Evolutionary conservation across 2,113 vertebrate genomes (phyloP), one percentile per base, ranked within the genome.

Genomic region (Brachionichthys hirsutus): DNA sequence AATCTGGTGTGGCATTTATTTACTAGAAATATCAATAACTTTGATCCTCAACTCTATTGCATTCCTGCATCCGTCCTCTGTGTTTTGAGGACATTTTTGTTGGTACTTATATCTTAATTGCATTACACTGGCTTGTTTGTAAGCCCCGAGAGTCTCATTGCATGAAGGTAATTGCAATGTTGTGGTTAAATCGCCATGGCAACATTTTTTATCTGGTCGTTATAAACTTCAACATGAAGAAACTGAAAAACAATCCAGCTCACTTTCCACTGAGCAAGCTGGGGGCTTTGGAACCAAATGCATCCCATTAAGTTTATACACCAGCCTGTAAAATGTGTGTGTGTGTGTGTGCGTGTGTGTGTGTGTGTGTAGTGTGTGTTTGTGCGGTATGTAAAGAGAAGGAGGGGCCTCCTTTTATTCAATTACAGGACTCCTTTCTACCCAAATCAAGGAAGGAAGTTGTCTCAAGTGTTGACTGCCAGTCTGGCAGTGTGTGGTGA

Each of bases 251-350:
- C 85, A 88, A 85, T 77, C 68, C 68, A 52, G 60, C 71, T 83
- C 62, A 80, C 75, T 87, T 85, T 86, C 86, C 86, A 83, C 80
- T 82, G 70, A 83, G 79, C 54, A 61, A 70, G 78, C 74, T 80
- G 81, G 77, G 78, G 81, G 75, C 81, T 84, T 82, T 87, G 76
- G 81, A 85, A 78, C 80, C 81, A 84, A 89, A 85, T 73, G 73
- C 58, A 42, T 77, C 86, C 78, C 76, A 88, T 89, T 87, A 88
- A 87, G 38, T 87, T 88, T 88, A 86, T 84, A 81, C 73, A 80
- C 76, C 70, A 75, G 81, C 82, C 73, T 73, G 71, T 88, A 86
- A 88, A 89, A 83, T 18, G 45, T 60, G 56, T 72, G 67, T 55
- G 62, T 67, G 61, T 55, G 51, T 67, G 54, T 69, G 63, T 48